A percentile compares a stretch with the other conserved stretches of the same genome.
phyloP scores from a whole-genome alignment of 2,888 invertebrate species.

The Anorthoa munda region DNA sequence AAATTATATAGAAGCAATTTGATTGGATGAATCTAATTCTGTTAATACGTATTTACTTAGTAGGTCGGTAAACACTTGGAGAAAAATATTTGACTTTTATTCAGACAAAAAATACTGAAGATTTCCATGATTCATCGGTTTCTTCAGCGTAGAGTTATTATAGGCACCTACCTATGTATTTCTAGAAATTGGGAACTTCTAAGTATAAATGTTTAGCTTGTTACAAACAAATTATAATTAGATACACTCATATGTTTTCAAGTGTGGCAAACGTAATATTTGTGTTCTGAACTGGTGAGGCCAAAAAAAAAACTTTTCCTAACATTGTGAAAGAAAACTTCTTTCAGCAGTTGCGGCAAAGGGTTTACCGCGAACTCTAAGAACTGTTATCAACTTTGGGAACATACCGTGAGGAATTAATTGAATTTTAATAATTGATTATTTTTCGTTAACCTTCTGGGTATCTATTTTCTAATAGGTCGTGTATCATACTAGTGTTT shows the following conservation, averaged over 20 bases:
- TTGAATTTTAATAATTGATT: conserved; percentile 1
- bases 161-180: not conserved
- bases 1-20: conserved; percentile 28
- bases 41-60: conserved; percentile 19
- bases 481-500: not conserved
- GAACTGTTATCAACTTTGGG: not conserved
- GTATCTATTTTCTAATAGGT: no score
- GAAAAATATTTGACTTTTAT: not conserved
- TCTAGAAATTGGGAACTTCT: no score
- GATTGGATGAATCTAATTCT: conserved; percentile 27
- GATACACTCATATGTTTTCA: not conserved
- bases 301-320: not conserved
- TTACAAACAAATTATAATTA: no score
- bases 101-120: not conserved
- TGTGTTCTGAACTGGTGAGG: not conserved
- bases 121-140: not conserved
- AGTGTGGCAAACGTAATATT: not conserved
- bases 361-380: not conserved
- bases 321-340: conserved; percentile 10
- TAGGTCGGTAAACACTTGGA: conserved; percentile 16
- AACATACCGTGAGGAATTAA: not conserved
- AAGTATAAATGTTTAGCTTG: no score
- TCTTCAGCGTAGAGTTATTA: not conserved
- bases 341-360: not conserved
- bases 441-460: not conserved